Evolutionary conservation across 2,797 vertebrate species (phyloP), one percentile per base, ranked within the genome.

Genomic region (Pygocentrus nattereri): DNA sequence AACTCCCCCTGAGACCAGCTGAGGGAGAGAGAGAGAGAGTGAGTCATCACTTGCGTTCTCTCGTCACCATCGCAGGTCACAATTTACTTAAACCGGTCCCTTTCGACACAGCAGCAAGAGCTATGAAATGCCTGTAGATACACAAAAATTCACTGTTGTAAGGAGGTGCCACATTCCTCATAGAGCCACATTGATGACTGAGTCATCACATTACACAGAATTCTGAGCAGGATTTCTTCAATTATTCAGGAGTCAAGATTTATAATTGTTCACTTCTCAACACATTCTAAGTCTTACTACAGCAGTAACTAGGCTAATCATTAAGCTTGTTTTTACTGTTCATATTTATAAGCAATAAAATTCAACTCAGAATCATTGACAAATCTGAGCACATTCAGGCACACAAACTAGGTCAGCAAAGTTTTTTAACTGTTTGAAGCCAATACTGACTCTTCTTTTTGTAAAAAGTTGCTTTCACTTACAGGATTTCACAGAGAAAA

Each of bases 11-110:
- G 58, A 61, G 74, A 82, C 44, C n/a, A 41, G 31, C 31, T 27
- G 34, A 58, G 23, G 74, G 61, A 23, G 10, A 52, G 65, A 70
- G 41, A 70, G 64, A 38, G 79, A 68, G 58, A 41, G 67, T 91
- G 91, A 91, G 88, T 93, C 92, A 92, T 83, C 78, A 71, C 56
- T 64, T 78, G 71, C 65, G 70, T 85, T 79, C 44, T 67, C 78
- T 68, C 74, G 64, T 61, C 81, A 76, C 78, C 34, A 84, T 90
- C 85, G 88, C 84, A 77, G 41, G 72, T 76, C 84, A 89, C 68
- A 68, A 78, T 68, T 61, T 72, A 65, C 73, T 69, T 13, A 50
- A 56, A 58, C 74, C 80, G 81, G 49, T 47, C 38, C 73, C 27
- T 41, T 78, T 56, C 65, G 11, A 19, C 12, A 72, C 65, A 76